Base-by-base conservation (phyloP, 2,797 vertebrate genomes). In the Centropyge bicolor region DNA sequence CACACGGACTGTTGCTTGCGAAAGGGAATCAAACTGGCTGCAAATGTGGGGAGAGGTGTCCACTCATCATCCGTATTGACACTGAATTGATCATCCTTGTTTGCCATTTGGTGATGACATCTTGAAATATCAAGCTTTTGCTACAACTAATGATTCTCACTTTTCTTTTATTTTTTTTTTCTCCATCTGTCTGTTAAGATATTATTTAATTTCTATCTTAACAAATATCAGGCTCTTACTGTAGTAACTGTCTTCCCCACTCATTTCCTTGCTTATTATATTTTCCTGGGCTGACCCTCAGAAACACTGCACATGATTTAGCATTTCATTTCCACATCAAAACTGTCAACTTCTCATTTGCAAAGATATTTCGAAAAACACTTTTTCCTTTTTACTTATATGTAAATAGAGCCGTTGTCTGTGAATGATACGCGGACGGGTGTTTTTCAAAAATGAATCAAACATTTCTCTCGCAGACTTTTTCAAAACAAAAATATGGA, bases 291-390 rank as follows among this genome's bases (percentile, higher is more conserved):
- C 13, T 66, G 41, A 60, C 68, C 38, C 61, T 64, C 27, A 10
- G 45, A 71, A 54, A 65, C 35, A 57, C 20, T 48, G 67, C 70
- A 55, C 68, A 63, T 27, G 46, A 74, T 75, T 85, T 74, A 66
- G 70, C 67, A 82, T 81, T 85, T 89, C 31, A 81, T 85, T 84
- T 74, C 54, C 70, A 80, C 74, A 87, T 85, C 78, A 88, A 31
- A 84, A 83, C 80, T 76, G 54, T 75, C 68, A 78, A 8, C 45
- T 35, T 59, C 27, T 73, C 43, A 41, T 46, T 57, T 74, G 62
- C 8, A 0, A 46, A 66, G 56, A 31, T 36, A 51, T 84, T 86
- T 67, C 59, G 41, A 83, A 73, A 78, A 51, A 31, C 51, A 20
- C 2, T n/a, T 83, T 80, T 72, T 70, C 73, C n/a, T n/a, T 74